phyloP scores from a whole-genome alignment of 2,113 vertebrate genomes.

The Zapus hudsonius region DNA sequence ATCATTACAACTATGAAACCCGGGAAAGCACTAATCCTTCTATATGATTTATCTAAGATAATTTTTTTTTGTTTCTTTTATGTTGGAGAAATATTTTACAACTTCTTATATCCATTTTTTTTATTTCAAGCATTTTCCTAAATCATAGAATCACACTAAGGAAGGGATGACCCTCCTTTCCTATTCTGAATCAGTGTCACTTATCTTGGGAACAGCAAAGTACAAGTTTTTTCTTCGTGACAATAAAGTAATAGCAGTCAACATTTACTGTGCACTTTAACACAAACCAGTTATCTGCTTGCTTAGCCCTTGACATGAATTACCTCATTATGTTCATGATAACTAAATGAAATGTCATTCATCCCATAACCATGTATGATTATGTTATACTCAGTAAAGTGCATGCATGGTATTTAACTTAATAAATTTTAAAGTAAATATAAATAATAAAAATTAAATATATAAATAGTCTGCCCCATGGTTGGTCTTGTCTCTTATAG shows the following conservation, averaged over 20 bases:
- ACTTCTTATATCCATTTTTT: background rate
- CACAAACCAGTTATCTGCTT: background rate
- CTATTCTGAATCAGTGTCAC: slow-evolving; percentile 20
- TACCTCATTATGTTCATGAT: slow-evolving; percentile 5
- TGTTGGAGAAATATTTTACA: slow-evolving; percentile 7
- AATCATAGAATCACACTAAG: slow-evolving; percentile 20
- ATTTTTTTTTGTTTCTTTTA: background rate
- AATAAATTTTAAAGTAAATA: slow-evolving; percentile 11
- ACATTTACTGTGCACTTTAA: slow-evolving; percentile 43
- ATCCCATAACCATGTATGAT: background rate
- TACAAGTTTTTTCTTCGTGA: slow-evolving; percentile 43
- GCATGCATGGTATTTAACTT: background rate
- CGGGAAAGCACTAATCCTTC: background rate
- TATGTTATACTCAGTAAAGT: slow-evolving; percentile 36
- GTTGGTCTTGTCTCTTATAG: background rate
- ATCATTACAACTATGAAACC: background rate
- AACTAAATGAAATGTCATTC: slow-evolving; percentile 50
- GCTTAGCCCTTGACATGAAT: background rate
- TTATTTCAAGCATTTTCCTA: background rate
- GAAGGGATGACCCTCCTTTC: slow-evolving; percentile 10
- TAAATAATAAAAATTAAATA: too few relatives aligned
- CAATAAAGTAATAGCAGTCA: slow-evolving; percentile 56
- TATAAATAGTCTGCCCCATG: too few relatives aligned
- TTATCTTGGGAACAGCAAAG: background rate
- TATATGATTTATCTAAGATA: background rate